These are phyloP conservation scores for Micromussa lordhowensis DNA, from an alignment of 92 coral and sea anemone genomes.

Conservation along the genomic window DNA sequence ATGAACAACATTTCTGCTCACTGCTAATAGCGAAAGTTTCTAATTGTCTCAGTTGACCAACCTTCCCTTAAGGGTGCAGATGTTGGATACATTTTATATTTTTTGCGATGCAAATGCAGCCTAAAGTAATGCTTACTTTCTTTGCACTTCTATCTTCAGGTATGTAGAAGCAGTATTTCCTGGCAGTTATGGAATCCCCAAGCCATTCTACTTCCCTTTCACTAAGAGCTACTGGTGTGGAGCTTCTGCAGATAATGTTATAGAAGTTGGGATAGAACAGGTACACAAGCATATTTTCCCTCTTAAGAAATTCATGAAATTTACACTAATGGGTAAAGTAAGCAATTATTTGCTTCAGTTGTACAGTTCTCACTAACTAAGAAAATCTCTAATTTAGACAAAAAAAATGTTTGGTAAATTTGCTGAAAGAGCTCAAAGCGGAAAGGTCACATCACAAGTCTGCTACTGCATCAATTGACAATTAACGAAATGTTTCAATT, in stretches of 20 bases:
- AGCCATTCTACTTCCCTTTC: conserved; percentile 92
- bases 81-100: not conserved
- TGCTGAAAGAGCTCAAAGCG: not conserved
- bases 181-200: conserved; percentile 95
- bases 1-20: no score
- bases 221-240: conserved; percentile 96
- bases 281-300: not conserved
- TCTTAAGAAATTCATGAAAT: no score
- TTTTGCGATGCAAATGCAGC: not conserved
- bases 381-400: not conserved
- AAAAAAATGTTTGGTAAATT: no score
- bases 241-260: conserved; percentile 61
- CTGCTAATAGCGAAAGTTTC: no score
- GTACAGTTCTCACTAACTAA: no score
- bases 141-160: conserved; percentile 54
- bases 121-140: not conserved
- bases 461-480: no score
- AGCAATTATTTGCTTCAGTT: no score
- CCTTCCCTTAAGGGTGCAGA: not conserved
- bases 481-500: no score
- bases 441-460: no score
- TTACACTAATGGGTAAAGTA: no score
- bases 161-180: conserved; percentile 93
- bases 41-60: no score
- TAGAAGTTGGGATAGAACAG: conserved; percentile 62